phyloP scores from a whole-genome alignment of 35 echinoderm and acorn worm genomes.

The Holothuria glaberrima region DNA sequence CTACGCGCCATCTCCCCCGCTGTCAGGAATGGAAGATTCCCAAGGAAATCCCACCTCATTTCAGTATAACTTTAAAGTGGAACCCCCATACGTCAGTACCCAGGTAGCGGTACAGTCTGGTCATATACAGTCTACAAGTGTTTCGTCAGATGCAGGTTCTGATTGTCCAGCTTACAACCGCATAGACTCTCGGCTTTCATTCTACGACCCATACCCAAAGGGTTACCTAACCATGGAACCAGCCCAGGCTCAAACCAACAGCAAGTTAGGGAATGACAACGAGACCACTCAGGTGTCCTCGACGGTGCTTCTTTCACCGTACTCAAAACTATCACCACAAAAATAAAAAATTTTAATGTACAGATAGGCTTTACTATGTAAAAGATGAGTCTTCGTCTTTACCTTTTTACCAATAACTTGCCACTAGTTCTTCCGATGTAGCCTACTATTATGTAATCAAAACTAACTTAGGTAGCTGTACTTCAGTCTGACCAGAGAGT shows the following conservation, averaged over 20 bases:
- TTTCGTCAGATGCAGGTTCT: background rate
- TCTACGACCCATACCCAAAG: background rate
- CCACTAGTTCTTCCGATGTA: too few species aligned
- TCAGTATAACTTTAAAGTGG: background rate
- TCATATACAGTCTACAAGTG: background rate
- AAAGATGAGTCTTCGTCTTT: too few species aligned
- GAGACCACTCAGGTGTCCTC: background rate
- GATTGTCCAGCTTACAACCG: conserved; percentile 1
- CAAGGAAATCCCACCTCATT: too few species aligned
- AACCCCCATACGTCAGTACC: background rate
- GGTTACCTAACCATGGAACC: conserved; percentile 37
- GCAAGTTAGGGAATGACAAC: background rate
- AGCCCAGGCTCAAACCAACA: background rate
- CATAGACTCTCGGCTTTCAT: conserved; percentile 11
- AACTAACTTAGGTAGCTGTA: too few species aligned
- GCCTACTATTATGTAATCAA: too few species aligned
- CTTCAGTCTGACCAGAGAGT: too few species aligned
- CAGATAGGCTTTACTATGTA: background rate
- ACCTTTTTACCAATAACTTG: too few species aligned
- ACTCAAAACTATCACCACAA: background rate
- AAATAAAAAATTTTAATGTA: background rate
- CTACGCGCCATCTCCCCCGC: conserved; percentile 1
- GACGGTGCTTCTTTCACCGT: background rate
- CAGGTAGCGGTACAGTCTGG: background rate
- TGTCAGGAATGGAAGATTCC: background rate